phyloP scores from a whole-genome alignment of 2,113 vertebrate genomes.

The Spea bombifrons region DNA sequence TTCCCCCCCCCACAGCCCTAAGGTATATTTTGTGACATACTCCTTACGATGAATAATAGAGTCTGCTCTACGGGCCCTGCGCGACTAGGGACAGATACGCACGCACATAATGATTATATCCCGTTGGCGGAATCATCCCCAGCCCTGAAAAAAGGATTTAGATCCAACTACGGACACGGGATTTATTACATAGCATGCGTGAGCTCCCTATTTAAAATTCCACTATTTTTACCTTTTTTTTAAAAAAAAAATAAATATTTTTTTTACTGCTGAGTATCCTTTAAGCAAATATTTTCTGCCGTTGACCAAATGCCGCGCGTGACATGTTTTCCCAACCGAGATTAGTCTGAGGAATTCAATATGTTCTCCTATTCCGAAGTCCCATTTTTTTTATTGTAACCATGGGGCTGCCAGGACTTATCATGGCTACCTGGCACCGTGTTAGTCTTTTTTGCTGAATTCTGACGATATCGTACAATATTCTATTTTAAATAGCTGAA shows the following conservation, averaged over 20 bases:
- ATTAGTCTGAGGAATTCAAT: slow-evolving; percentile 44
- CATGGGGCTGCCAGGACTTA: slow-evolving; percentile 55
- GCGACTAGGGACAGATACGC: not conserved
- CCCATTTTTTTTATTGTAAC: slow-evolving; percentile 47
- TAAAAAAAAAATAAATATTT: not conserved
- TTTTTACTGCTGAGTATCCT: not conserved
- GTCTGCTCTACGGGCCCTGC: not conserved
- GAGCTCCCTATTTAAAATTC: slow-evolving; percentile 25
- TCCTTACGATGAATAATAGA: not conserved
- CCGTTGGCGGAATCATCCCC: not conserved
- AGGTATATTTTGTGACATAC: not conserved
- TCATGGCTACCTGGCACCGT: slow-evolving; percentile 51
- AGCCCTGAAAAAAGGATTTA: slow-evolving; percentile 10
- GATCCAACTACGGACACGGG: not conserved
- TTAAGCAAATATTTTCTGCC: slow-evolving; percentile 49
- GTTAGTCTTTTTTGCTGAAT: slow-evolving; percentile 51
- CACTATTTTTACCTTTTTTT: not conserved
- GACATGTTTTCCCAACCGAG: slow-evolving; percentile 41
- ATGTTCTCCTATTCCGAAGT: slow-evolving; percentile 19
- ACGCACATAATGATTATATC: not conserved
- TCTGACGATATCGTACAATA: slow-evolving; percentile 47
- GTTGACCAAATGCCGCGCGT: not conserved
- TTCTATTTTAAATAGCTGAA: slow-evolving; percentile 59
- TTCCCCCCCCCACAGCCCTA: too few species aligned
- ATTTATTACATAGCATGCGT: slow-evolving; percentile 20